phyloP scores from a whole-genome alignment of 1,140 invertebrate species.

The Phthorimaea operculella region DNA sequence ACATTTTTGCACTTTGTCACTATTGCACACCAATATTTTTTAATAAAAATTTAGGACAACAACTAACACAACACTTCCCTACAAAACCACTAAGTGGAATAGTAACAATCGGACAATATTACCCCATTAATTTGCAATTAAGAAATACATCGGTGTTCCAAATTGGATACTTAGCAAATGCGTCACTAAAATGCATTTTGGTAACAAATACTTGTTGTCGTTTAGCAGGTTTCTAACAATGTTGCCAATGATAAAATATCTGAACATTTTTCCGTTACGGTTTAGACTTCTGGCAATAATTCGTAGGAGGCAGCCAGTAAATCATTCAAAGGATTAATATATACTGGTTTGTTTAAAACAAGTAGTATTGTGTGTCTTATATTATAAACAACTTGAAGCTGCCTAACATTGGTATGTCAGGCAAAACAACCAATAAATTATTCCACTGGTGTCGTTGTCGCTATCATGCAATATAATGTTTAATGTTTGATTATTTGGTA shows the following conservation, averaged over 20 bases:
- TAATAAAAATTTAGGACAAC: background rate
- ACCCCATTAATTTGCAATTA: slow-evolving; percentile 58
- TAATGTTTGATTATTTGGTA: too few relatives aligned
- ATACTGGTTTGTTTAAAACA: too few relatives aligned
- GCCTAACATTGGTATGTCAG: too few relatives aligned
- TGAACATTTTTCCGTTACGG: too few relatives aligned
- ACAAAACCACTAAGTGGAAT: slow-evolving; percentile 14
- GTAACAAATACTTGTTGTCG: slow-evolving; percentile 14
- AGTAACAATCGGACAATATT: slow-evolving; percentile 30
- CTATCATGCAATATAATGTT: too few relatives aligned
- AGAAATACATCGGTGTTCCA: slow-evolving; percentile 43
- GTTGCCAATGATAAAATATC: background rate
- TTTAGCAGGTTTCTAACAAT: slow-evolving; percentile 15
- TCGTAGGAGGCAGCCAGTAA: too few relatives aligned
- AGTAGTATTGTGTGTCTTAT: too few relatives aligned
- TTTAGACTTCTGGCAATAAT: too few relatives aligned
- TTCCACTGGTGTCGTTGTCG: too few relatives aligned
- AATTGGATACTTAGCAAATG: slow-evolving; percentile 45
- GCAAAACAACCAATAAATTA: too few relatives aligned
- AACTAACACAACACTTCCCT: background rate
- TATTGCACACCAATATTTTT: slow-evolving; percentile 6
- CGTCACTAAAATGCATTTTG: slow-evolving; percentile 40
- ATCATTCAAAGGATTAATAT: too few relatives aligned
- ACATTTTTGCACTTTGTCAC: slow-evolving; percentile 19
- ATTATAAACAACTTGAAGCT: too few relatives aligned